phyloP scores from a whole-genome alignment of 2,888 invertebrate genomes.

The Bimastos eiseni region DNA sequence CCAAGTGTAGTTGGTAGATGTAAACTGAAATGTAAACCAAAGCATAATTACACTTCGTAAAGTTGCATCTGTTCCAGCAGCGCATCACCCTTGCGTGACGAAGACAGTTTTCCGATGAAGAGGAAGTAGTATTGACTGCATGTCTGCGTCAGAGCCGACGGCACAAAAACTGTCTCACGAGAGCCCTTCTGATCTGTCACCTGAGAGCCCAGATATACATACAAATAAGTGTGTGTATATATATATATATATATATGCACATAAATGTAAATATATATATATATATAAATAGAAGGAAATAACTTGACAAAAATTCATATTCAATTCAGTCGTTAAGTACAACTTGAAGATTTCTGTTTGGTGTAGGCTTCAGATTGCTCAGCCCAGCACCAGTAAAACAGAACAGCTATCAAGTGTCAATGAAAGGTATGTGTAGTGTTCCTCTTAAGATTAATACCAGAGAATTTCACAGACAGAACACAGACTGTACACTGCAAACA shows the following conservation, averaged over 20 bases:
- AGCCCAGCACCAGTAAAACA: neutral
- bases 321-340: too few species aligned
- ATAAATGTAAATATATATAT: too few species aligned
- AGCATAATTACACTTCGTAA: slow-evolving; percentile 71
- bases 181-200: neutral
- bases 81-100: slow-evolving; percentile 60
- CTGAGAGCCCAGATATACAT: neutral
- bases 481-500: too few species aligned
- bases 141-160: slow-evolving; percentile 67
- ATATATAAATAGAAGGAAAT: too few species aligned
- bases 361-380: neutral
- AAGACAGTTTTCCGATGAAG: slow-evolving; percentile 79
- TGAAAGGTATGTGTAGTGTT: neutral
- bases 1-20: too few species aligned
- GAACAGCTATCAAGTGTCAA: neutral
- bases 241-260: too few species aligned
- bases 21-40: neutral
- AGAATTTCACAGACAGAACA: too few species aligned
- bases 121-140: slow-evolving; percentile 93
- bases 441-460: too few species aligned
- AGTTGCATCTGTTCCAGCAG: slow-evolving; percentile 76
- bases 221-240: too few species aligned
- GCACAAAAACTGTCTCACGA: slow-evolving; percentile 7
- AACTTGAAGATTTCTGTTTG: neutral
- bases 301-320: neutral